These are phyloP conservation scores for Eumeta japonica DNA, from an alignment of 1,140 invertebrate genomes.

Conservation along the genomic window DNA sequence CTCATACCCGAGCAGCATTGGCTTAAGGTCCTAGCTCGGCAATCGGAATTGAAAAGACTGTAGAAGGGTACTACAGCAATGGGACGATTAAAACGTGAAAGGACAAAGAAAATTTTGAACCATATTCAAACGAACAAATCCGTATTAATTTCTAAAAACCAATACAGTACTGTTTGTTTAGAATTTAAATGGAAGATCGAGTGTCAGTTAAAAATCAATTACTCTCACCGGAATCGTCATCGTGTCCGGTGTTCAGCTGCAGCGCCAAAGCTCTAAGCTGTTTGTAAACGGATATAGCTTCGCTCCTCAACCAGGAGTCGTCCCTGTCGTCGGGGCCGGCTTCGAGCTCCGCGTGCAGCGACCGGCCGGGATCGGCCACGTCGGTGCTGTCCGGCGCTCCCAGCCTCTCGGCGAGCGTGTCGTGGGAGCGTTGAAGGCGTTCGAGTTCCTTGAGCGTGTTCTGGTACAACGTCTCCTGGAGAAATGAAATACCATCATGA, in stretches of 20 bases:
- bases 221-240: slow-evolving; percentile 63
- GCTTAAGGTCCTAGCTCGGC: too few relatives aligned
- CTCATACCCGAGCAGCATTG: too few relatives aligned
- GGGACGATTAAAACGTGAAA: too few relatives aligned
- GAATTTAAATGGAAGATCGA: too few relatives aligned
- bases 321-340: slow-evolving; percentile 67
- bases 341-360: slow-evolving; percentile 76
- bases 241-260: slow-evolving; percentile 70
- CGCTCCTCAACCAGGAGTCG: slow-evolving; percentile 60
- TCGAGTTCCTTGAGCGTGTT: slow-evolving; percentile 63
- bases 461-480: slow-evolving; percentile 58
- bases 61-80: too few relatives aligned
- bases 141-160: too few relatives aligned
- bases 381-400: slow-evolving; percentile 48
- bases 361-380: slow-evolving; percentile 33
- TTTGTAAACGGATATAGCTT: slow-evolving; percentile 66
- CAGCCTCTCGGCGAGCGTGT: slow-evolving; percentile 63
- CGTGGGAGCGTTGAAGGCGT: slow-evolving; percentile 63
- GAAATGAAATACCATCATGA: slow-evolving; percentile 5
- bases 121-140: too few relatives aligned
- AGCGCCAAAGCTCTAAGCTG: slow-evolving; percentile 67
- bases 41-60: too few relatives aligned
- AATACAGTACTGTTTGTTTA: too few relatives aligned
- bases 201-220: too few relatives aligned
- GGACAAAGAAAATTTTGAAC: too few relatives aligned